Conservation (phyloP, 1,140 invertebrate genomes). For the Ostrea edulis region DNA sequence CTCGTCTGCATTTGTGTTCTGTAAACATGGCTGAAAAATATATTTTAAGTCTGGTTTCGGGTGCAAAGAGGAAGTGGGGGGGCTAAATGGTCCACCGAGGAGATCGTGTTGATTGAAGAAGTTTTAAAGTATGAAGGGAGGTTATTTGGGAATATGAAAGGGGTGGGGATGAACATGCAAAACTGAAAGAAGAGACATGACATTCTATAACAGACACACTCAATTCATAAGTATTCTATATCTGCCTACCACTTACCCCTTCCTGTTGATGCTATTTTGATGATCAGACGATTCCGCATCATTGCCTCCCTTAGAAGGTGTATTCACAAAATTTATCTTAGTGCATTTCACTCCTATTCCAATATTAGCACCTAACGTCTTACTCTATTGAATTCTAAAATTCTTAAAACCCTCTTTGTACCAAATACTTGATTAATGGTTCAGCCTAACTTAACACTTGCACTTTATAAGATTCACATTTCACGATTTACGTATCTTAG, state of each 20-base stretch:
- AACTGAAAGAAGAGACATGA: constrained; percentile 3
- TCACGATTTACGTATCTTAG: no score
- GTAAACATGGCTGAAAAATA: constrained; percentile 5
- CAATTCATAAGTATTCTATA: constrained; percentile 14
- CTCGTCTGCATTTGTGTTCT: constrained; percentile 3
- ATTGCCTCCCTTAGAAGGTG: constrained; percentile 10
- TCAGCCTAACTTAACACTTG: no score
- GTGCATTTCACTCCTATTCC: not conserved
- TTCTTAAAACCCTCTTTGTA: no score
- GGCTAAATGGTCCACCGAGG: not conserved
- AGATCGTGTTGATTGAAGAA: not conserved
- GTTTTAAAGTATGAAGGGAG: not conserved
- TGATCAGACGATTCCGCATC: not conserved
- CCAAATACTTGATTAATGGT: no score
- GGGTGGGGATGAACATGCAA: not conserved
- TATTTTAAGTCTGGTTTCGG: not conserved
- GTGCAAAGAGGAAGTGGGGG: not conserved
- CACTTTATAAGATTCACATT: no score
- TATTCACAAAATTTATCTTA: not conserved
- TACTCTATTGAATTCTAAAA: no score
- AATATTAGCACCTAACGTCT: not conserved
- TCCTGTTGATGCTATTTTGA: not conserved
- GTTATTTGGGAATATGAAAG: constrained; percentile 9
- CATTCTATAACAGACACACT: constrained; percentile 9
- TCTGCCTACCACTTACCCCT: not conserved